Percentiles rank a stretch among this genome's conserved stretches.
These are phyloP conservation scores for Limonius californicus DNA, from an alignment of 1,140 invertebrate species.

Conservation along the genomic window DNA sequence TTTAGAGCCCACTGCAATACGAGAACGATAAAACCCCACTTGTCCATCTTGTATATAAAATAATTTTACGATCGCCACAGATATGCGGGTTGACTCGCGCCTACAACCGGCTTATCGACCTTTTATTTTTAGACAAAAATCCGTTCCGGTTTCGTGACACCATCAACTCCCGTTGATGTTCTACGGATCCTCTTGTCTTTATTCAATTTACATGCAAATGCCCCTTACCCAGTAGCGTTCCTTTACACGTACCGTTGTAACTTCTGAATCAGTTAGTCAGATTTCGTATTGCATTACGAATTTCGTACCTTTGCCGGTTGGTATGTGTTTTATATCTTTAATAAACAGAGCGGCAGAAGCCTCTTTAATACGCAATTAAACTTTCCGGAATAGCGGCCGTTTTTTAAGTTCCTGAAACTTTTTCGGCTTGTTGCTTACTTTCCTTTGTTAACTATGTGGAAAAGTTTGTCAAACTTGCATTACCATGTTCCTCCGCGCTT, in stretches of 20 bases:
- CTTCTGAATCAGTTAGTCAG: neutral
- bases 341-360: no score
- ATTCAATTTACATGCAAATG: slow-evolving; percentile 1
- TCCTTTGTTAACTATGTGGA: no score
- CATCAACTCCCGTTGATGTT: neutral
- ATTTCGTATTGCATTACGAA: no score
- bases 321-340: no score
- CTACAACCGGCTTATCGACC: neutral
- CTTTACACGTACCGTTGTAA: neutral
- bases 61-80: neutral
- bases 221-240: neutral
- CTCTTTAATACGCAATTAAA: no score
- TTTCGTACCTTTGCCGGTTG: no score
- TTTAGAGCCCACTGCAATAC: neutral
- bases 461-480: no score
- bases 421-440: no score
- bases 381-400: no score
- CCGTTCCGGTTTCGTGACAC: neutral
- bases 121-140: neutral
- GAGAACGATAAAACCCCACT: slow-evolving; percentile 1
- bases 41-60: neutral
- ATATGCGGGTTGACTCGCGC: neutral
- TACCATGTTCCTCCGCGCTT: no score
- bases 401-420: no score
- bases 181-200: neutral